Percentiles rank a stretch among this genome's conserved stretches.
phyloP scores from a whole-genome alignment of 2,888 invertebrate genomes.

The Eupithecia vulgata region DNA sequence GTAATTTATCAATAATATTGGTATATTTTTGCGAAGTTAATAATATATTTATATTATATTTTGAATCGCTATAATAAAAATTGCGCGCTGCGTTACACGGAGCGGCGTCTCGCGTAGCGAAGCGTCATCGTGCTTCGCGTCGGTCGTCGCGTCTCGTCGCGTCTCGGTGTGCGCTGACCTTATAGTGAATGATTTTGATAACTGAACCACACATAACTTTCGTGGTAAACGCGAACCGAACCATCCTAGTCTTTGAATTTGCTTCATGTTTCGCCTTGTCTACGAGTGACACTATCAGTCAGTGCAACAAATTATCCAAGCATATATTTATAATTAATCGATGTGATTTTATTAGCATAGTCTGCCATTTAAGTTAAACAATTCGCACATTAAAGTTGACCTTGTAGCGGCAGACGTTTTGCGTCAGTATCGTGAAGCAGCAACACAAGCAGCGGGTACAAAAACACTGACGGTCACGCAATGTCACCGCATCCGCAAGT shows the following conservation, averaged over 20 bases:
- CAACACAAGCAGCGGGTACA: conserved; percentile 62
- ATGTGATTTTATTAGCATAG: not conserved
- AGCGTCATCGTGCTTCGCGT: too few species aligned
- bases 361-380: conserved; percentile 27
- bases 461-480: conserved; percentile 74
- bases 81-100: too few species aligned
- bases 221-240: not conserved
- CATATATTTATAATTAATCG: not conserved
- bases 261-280: not conserved
- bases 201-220: not conserved
- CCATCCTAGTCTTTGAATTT: not conserved
- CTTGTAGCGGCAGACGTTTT: conserved; percentile 67
- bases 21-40: too few species aligned
- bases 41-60: too few species aligned
- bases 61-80: too few species aligned
- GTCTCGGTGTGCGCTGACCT: too few species aligned
- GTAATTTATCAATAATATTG: too few species aligned
- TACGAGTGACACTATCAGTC: not conserved
- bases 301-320: not conserved
- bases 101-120: too few species aligned
- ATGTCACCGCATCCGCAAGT: conserved; percentile 79
- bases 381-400: conserved; percentile 55
- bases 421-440: conserved; percentile 65
- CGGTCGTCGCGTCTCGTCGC: too few species aligned
- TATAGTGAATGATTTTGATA: too few species aligned